These are phyloP conservation scores for Columbina picui DNA, from an alignment of 2,113 vertebrate genomes.

Conservation along the genomic window DNA sequence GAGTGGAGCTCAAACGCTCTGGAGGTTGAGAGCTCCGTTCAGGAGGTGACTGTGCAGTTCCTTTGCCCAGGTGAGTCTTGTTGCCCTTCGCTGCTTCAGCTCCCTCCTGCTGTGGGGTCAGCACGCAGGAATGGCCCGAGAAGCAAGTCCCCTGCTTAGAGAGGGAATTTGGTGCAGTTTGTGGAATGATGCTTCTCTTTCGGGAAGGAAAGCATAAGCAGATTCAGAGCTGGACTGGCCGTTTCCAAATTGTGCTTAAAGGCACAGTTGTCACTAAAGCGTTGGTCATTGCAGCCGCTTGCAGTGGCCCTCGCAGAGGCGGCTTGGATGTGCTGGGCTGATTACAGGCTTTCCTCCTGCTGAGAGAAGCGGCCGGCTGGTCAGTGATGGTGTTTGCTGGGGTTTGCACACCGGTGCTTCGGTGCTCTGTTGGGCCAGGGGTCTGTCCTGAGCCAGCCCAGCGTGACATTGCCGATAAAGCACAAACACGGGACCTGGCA, in stretches of 20 bases:
- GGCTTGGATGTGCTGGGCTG: background rate
- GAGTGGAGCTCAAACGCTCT: constrained; percentile 73
- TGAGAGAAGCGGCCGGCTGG: background rate
- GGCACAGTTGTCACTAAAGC: background rate
- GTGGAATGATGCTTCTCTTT: background rate
- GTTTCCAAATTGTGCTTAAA: background rate
- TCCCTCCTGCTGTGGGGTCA: background rate
- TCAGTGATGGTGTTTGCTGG: background rate
- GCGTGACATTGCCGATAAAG: background rate
- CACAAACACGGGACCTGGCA: background rate
- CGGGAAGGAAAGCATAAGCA: background rate
- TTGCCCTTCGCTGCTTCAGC: rapidly evolving
- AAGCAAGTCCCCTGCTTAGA: background rate
- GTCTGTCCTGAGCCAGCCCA: background rate
- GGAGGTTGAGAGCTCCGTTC: constrained; percentile 70
- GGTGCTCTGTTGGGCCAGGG: rapidly evolving
- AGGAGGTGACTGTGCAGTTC: constrained; percentile 49
- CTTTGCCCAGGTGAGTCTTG: constrained; percentile 79
- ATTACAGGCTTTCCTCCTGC: background rate
- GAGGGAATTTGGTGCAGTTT: background rate
- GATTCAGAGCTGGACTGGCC: background rate
- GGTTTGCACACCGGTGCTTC: background rate
- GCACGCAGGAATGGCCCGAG: rapidly evolving
- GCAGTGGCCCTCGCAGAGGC: background rate
- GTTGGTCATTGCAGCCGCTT: background rate